A percentile compares a stretch with the other conserved stretches of the same genome.
Evolutionary conservation across 2,113 vertebrate species (phyloP).

Genomic region (Callipepla squamata): DNA sequence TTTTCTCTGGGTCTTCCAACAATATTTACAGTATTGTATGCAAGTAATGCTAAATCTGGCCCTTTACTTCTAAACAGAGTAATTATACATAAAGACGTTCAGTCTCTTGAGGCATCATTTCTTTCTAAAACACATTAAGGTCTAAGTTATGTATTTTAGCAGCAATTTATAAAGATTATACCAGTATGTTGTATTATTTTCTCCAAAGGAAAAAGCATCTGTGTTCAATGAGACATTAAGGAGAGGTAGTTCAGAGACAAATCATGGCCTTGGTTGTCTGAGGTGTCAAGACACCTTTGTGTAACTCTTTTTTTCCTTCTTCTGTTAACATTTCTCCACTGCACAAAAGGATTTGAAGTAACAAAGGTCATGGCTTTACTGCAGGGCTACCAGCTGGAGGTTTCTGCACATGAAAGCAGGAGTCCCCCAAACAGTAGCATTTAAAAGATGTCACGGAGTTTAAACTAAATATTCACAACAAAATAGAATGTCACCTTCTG

Average conservation of each 20-base stretch:
- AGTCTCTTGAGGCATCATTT: not conserved
- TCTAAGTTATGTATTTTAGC: not conserved
- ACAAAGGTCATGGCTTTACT: slow-evolving; percentile 27
- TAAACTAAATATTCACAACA: slow-evolving; percentile 10
- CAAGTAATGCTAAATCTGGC: not conserved
- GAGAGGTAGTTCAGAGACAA: not conserved
- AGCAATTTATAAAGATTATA: not conserved
- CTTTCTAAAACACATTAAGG: not conserved
- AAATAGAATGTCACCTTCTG: not conserved
- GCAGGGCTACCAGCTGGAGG: slow-evolving; percentile 21
- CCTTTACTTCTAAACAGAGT: not conserved
- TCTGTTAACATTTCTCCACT: not conserved
- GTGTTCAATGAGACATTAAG: not conserved
- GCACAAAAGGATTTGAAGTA: slow-evolving; percentile 33
- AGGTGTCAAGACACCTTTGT: slow-evolving; percentile 31
- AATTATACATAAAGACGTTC: not conserved
- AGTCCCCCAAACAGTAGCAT: not conserved
- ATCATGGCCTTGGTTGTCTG: not conserved
- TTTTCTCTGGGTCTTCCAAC: not conserved
- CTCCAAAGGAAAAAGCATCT: not conserved
- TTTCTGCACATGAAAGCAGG: slow-evolving; percentile 29
- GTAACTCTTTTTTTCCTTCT: not conserved
- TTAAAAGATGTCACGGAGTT: slow-evolving; percentile 35
- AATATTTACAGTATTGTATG: not conserved
- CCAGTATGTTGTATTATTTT: not conserved